These are phyloP conservation scores for Pseudococcus viburni DNA, from an alignment of 2,888 invertebrate genomes.

Conservation along the genomic window DNA sequence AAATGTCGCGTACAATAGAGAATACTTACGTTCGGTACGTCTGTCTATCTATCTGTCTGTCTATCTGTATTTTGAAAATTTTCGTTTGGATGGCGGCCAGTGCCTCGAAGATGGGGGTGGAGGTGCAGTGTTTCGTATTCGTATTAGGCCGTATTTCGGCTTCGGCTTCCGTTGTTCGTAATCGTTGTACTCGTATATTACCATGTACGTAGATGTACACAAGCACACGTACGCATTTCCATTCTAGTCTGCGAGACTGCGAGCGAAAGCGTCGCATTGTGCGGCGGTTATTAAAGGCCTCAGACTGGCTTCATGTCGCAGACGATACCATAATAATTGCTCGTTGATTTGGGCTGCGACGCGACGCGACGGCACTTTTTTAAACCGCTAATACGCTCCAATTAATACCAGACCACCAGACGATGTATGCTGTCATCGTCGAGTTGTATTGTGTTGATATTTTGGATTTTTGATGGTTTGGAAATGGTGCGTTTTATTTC, in stretches of 20 bases:
- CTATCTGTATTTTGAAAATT: constrained; percentile 5
- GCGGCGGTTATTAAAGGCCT: too few species aligned
- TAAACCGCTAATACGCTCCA: constrained; percentile 12
- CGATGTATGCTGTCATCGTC: background rate
- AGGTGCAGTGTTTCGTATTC: background rate
- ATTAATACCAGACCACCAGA: constrained; percentile 2
- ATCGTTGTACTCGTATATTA: background rate
- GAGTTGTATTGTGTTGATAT: background rate
- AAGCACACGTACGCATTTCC: background rate
- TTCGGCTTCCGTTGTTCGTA: background rate
- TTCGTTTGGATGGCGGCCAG: constrained; percentile 24
- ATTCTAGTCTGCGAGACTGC: too few species aligned
- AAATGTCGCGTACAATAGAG: constrained; percentile 7
- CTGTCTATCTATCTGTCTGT: too few species aligned
- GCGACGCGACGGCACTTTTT: background rate
- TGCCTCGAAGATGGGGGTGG: background rate
- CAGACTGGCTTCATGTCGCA: background rate
- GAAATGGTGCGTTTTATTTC: too few species aligned
- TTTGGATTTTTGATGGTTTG: too few species aligned
- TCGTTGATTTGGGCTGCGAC: background rate
- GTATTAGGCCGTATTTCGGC: constrained; percentile 2
- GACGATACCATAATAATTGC: background rate
- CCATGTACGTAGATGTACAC: background rate
- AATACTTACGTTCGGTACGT: background rate
- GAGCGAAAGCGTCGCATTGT: too few species aligned